Conservation (phyloP, 2,113 vertebrate genomes). For the Perca fluviatilis region DNA sequence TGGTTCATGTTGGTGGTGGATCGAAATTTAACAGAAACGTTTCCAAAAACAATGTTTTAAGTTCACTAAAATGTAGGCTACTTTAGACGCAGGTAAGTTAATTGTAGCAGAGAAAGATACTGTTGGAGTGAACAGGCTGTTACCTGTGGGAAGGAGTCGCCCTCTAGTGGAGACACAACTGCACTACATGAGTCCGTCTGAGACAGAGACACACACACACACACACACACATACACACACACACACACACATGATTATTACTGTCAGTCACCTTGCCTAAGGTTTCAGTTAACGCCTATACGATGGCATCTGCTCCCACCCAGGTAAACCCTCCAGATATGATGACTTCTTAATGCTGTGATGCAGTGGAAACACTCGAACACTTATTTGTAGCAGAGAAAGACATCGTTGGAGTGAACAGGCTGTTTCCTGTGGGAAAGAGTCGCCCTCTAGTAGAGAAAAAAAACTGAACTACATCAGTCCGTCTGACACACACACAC, state of each 20-base stretch:
- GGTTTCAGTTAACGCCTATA: constrained; percentile 26
- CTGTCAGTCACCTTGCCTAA: constrained; percentile 3
- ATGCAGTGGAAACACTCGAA: background rate
- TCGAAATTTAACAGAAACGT: constrained; percentile 3
- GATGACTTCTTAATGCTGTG: background rate
- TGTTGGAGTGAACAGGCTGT: background rate
- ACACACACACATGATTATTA: background rate
- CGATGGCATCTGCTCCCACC: background rate
- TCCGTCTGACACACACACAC: too few relatives aligned
- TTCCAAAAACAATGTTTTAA: background rate
- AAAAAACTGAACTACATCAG: background rate
- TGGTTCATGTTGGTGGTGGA: background rate
- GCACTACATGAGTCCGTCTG: background rate
- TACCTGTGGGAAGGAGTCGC: constrained; percentile 27
- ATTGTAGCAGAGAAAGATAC: background rate
- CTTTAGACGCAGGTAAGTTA: background rate
- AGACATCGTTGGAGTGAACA: too few relatives aligned
- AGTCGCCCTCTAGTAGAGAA: background rate
- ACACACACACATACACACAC: too few relatives aligned
- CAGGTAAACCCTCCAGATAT: constrained; percentile 23
- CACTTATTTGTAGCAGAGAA: too few relatives aligned
- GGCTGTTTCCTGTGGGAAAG: constrained; percentile 33
- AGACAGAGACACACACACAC: background rate
- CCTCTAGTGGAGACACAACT: constrained; percentile 29
- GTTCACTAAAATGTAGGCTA: background rate